phyloP scores from a whole-genome alignment of 1,140 invertebrate species.

The Mercenaria mercenaria region DNA sequence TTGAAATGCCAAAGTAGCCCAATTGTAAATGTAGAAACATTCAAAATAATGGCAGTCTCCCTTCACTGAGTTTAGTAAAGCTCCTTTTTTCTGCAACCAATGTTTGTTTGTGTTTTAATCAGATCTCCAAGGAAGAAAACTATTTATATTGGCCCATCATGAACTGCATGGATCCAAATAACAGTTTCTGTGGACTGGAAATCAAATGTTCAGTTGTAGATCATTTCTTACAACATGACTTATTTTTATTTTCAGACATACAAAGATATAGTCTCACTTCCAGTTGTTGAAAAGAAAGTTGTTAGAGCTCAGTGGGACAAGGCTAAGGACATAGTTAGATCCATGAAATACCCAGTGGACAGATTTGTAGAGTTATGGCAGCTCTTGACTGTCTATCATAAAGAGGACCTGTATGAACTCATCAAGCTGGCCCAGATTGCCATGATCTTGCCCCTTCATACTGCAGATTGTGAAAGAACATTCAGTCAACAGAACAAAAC shows the following conservation, averaged over 20 bases:
- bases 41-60: no score
- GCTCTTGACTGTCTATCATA: constrained; percentile 4
- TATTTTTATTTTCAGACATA: neutral
- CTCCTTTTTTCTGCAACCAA: no score
- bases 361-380: constrained; percentile 18
- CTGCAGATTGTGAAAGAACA: constrained; percentile 32
- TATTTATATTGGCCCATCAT: no score
- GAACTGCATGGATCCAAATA: no score
- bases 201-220: no score
- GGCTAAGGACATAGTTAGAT: constrained; percentile 14
- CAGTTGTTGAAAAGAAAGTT: neutral
- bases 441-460: constrained; percentile 41
- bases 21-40: no score
- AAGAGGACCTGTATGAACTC: neutral
- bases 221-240: no score
- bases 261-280: neutral
- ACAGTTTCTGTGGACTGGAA: no score
- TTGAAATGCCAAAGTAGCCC: no score
- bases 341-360: constrained; percentile 31
- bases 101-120: no score
- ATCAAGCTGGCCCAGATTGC: constrained; percentile 45
- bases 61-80: no score
- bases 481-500: constrained; percentile 52
- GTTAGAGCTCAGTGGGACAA: neutral
- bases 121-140: no score